These are phyloP conservation scores for Jaculus jaculus DNA, from an alignment of 2,113 vertebrate genomes.

Conservation along the genomic window DNA sequence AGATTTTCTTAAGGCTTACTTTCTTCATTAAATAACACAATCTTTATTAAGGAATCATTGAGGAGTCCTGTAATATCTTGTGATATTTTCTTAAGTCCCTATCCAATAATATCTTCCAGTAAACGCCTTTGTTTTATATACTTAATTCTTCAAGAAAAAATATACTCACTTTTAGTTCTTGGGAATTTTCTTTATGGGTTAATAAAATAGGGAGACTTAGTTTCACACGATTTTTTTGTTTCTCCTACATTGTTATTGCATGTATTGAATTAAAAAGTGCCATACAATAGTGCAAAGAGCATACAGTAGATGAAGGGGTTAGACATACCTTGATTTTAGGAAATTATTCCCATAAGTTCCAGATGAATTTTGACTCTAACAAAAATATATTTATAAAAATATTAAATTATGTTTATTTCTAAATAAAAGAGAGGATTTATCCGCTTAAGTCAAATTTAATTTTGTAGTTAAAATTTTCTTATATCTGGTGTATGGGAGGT, in stretches of 20 bases:
- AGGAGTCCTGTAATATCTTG: background rate
- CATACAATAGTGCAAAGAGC: background rate
- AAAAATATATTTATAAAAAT: background rate
- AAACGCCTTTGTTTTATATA: background rate
- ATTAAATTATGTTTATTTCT: background rate
- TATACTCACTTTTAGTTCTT: background rate
- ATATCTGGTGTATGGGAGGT: background rate
- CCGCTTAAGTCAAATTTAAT: background rate
- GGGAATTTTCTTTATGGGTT: background rate
- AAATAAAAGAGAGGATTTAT: background rate
- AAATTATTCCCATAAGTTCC: background rate
- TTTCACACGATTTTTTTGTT: background rate
- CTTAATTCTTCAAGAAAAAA: background rate
- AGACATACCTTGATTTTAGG: background rate
- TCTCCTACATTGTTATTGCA: background rate
- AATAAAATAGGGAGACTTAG: background rate
- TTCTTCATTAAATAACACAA: constrained; percentile 10
- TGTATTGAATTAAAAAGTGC: background rate
- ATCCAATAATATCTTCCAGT: background rate
- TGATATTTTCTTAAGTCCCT: background rate
- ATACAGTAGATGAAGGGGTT: background rate
- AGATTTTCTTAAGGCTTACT: background rate
- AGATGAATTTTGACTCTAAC: background rate
- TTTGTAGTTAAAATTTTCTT: background rate
- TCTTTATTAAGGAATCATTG: background rate